These are phyloP conservation scores for Drosophila elegans DNA, from an alignment of 1,140 invertebrate genomes.

Conservation along the genomic window DNA sequence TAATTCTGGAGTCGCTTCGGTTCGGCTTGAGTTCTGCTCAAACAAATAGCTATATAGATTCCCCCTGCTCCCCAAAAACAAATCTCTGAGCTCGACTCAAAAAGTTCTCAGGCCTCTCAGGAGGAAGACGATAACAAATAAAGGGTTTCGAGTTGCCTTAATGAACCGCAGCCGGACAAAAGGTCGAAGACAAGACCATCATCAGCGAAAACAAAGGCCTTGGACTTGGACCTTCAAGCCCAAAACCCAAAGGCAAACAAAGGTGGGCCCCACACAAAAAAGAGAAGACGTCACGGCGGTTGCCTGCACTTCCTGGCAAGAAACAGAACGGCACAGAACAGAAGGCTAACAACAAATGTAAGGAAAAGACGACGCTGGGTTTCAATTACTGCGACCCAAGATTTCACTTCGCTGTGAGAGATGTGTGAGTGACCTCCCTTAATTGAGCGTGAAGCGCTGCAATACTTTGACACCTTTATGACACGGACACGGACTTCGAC, in stretches of 20 bases:
- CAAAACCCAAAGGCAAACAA: slow-evolving; percentile 45
- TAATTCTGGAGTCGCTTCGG: slow-evolving; percentile 69
- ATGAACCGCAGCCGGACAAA: slow-evolving; percentile 76
- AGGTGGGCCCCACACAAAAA: slow-evolving; percentile 37
- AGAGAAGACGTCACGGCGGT: slow-evolving; percentile 72
- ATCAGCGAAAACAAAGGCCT: slow-evolving; percentile 37
- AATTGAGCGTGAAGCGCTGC: slow-evolving; percentile 76
- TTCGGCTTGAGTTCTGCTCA: slow-evolving; percentile 27
- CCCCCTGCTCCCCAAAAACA: slow-evolving; percentile 6
- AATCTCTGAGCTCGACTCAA: slow-evolving; percentile 32
- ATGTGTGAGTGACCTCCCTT: slow-evolving; percentile 39
- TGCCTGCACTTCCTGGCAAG: slow-evolving; percentile 70
- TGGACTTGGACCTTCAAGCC: slow-evolving; percentile 7
- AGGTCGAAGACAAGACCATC: slow-evolving; percentile 64
- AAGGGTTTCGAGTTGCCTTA: slow-evolving; percentile 77
- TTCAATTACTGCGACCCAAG: slow-evolving; percentile 62
- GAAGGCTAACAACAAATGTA: not conserved
- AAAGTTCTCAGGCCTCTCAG: slow-evolving; percentile 65
- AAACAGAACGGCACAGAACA: slow-evolving; percentile 6
- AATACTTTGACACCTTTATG: slow-evolving; percentile 56
- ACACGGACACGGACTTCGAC: slow-evolving; percentile 22
- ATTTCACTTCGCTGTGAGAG: slow-evolving; percentile 26
- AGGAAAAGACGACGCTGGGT: slow-evolving; percentile 41
- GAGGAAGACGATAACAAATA: slow-evolving; percentile 22
- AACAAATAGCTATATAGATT: slow-evolving; percentile 57